phyloP scores from a whole-genome alignment of 1,140 invertebrate genomes.

The Chelonus insularis region DNA sequence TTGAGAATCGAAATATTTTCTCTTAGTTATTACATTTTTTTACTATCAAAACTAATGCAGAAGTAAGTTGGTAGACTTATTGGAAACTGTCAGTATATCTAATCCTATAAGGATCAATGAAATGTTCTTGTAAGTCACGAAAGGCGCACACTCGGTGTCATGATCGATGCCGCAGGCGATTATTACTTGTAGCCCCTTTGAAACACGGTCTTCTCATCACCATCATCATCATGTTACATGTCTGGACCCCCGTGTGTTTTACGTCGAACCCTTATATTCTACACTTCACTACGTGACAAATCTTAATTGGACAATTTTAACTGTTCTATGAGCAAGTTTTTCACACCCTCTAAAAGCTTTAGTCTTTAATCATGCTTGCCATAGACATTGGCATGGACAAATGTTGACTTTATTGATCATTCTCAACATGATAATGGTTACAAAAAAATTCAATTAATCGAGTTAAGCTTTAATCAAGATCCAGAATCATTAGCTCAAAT shows the following conservation, averaged over 20 bases:
- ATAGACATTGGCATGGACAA: too few relatives aligned
- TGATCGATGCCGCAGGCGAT: conserved; percentile 42
- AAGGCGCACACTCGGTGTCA: conserved; percentile 30
- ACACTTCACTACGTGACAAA: conserved; percentile 32
- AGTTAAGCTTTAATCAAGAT: too few relatives aligned
- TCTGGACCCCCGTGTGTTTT: neutral
- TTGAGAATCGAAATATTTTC: too few relatives aligned
- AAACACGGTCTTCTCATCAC: conserved; percentile 8
- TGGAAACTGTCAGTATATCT: neutral
- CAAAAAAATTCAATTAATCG: too few relatives aligned
- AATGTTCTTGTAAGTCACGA: conserved; percentile 17
- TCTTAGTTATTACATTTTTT: too few relatives aligned
- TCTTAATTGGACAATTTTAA: conserved; percentile 36
- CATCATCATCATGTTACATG: conserved; percentile 21
- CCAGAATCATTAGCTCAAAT: too few relatives aligned
- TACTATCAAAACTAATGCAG: too few relatives aligned
- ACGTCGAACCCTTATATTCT: neutral
- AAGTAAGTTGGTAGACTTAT: too few relatives aligned
- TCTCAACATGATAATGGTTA: too few relatives aligned
- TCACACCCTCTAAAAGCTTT: too few relatives aligned
- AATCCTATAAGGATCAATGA: neutral
- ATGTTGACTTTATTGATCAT: too few relatives aligned
- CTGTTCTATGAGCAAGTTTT: neutral
- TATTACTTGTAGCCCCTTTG: conserved; percentile 37
- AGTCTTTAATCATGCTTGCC: too few relatives aligned